Evolutionary conservation across 2,113 vertebrate species (phyloP).

Genomic region (Petaurus breviceps): DNA sequence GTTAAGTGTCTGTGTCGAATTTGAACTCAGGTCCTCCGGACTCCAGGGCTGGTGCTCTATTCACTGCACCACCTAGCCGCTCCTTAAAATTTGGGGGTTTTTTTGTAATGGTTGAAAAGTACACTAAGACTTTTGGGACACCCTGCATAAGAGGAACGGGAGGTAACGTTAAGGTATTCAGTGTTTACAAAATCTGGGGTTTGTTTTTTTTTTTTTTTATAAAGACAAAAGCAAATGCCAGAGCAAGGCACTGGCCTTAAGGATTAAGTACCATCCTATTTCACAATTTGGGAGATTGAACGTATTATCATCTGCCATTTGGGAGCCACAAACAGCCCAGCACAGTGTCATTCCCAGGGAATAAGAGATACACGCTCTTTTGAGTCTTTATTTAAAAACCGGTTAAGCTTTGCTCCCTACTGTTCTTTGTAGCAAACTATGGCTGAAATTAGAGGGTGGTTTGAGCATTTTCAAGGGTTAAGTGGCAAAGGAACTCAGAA

Average conservation of each 20-base stretch:
- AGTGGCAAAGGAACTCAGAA: not conserved
- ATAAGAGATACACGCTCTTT: not conserved
- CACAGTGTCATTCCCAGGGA: not conserved
- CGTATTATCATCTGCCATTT: not conserved
- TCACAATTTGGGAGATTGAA: not conserved
- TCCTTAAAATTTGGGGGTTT: too few relatives aligned
- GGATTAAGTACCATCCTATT: not conserved
- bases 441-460: not conserved
- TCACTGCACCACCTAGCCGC: too few relatives aligned
- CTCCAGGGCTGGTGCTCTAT: too few relatives aligned
- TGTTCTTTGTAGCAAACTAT: not conserved
- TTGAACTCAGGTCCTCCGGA: too few relatives aligned
- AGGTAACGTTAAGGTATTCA: not conserved
- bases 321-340: not conserved
- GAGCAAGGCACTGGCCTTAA: not conserved
- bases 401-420: not conserved
- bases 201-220: not conserved
- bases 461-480: not conserved
- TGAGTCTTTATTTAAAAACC: not conserved
- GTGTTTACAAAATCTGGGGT: not conserved
- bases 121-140: not conserved
- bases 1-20: too few relatives aligned
- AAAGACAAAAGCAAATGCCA: not conserved
- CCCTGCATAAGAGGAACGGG: not conserved
- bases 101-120: not conserved